Percentiles rank a stretch among this genome's conserved stretches.
phyloP scores from a whole-genome alignment of 2,888 invertebrate genomes.

The Candidula unifasciata region DNA sequence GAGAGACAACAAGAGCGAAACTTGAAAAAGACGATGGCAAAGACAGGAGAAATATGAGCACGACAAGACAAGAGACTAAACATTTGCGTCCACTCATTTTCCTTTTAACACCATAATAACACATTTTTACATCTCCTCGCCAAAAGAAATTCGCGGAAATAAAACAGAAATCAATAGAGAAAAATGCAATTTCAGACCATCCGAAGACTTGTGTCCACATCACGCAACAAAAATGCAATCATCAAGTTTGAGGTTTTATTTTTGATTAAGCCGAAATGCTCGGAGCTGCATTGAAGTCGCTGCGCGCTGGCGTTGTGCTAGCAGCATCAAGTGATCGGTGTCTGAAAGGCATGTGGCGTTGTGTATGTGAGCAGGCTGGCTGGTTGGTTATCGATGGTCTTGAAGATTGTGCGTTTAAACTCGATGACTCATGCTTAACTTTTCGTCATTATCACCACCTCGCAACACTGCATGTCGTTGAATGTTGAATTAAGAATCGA shows the following conservation, averaged over 20 bases:
- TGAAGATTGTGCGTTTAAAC: no score
- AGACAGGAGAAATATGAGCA: not conserved
- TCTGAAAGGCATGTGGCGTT: no score
- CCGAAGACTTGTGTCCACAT: not conserved
- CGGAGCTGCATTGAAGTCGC: not conserved
- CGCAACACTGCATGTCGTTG: no score
- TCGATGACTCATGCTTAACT: no score
- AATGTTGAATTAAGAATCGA: no score
- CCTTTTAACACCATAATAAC: slow-evolving; percentile 11
- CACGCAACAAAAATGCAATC: not conserved
- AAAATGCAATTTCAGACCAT: not conserved
- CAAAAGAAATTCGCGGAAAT: not conserved
- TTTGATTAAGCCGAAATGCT: not conserved
- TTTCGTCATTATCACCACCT: no score
- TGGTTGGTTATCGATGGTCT: no score
- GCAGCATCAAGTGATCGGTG: no score
- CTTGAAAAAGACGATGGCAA: not conserved
- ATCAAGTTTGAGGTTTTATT: not conserved
- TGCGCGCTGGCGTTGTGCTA: not conserved
- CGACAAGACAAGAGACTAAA: not conserved
- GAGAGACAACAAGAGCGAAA: not conserved
- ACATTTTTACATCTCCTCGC: not conserved
- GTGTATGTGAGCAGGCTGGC: no score
- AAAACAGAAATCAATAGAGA: not conserved
- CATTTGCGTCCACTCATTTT: not conserved